Conservation (phyloP, 2,113 vertebrate species). For the Tachycineta bicolor region DNA sequence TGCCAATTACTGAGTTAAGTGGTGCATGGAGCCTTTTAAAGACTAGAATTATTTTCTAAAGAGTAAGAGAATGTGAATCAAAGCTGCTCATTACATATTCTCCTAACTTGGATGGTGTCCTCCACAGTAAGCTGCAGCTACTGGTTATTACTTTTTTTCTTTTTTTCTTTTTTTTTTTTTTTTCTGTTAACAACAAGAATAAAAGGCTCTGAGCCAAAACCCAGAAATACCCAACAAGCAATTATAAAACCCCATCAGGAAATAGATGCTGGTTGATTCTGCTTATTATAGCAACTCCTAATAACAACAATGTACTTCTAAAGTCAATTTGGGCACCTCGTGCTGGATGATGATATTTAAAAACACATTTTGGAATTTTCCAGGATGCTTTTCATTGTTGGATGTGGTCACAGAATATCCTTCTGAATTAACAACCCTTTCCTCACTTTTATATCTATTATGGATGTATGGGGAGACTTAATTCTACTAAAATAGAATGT, state of each 20-base stretch:
- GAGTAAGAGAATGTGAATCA: constrained; percentile 57
- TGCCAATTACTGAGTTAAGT: constrained; percentile 67
- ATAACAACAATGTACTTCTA: constrained; percentile 50
- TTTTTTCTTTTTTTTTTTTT: background rate
- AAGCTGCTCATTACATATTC: constrained; percentile 64
- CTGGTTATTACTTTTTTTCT: constrained; percentile 35
- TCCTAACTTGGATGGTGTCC: constrained; percentile 55
- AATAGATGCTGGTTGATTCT: constrained; percentile 48
- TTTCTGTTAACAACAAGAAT: constrained; percentile 50
- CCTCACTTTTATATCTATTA: background rate
- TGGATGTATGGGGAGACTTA: background rate
- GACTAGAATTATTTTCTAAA: constrained; percentile 58
- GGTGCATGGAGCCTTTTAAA: constrained; percentile 63
- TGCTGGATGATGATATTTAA: constrained; percentile 12
- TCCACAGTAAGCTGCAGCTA: constrained; percentile 50
- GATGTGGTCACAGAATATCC: background rate
- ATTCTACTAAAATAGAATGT: constrained; percentile 1
- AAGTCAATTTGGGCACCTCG: constrained; percentile 46
- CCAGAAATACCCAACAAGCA: constrained; percentile 48
- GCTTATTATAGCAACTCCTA: constrained; percentile 61
- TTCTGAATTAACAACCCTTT: background rate
- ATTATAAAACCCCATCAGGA: constrained; percentile 64
- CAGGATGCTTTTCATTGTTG: background rate
- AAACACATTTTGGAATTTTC: constrained; percentile 54
- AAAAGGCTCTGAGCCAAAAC: constrained; percentile 51